Evolutionary conservation across 2,113 vertebrate species (phyloP).

Genomic region (Dasypus novemcinctus): DNA sequence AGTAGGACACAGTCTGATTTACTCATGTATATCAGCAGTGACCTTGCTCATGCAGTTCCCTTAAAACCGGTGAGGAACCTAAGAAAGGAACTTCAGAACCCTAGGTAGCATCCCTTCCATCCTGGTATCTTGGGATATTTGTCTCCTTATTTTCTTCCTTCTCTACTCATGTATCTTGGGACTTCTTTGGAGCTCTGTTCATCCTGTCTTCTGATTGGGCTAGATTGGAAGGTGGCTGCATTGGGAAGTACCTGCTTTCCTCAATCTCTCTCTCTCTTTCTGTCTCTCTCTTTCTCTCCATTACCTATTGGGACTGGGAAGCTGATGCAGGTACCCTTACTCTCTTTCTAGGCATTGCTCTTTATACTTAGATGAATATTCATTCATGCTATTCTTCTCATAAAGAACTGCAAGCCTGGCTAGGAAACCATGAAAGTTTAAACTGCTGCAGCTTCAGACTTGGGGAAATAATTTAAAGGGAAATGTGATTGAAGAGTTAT

Average conservation of each 20-base stretch:
- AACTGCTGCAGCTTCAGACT: neutral
- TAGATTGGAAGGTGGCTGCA: too few species aligned
- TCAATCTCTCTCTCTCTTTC: neutral
- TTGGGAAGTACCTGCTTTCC: neutral
- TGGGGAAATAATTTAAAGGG: conserved; percentile 24
- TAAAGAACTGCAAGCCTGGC: neutral
- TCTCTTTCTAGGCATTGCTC: neutral
- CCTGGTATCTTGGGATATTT: neutral
- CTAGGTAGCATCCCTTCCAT: neutral
- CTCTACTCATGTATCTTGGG: neutral
- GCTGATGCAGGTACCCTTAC: rapidly evolving
- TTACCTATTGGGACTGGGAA: neutral
- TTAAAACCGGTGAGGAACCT: neutral
- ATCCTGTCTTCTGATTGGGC: neutral
- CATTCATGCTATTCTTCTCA: neutral
- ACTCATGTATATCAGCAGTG: neutral
- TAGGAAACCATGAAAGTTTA: neutral
- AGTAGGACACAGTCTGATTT: neutral
- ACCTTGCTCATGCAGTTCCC: neutral
- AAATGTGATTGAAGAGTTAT: neutral
- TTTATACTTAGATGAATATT: neutral
- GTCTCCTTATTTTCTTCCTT: neutral
- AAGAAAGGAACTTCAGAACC: neutral
- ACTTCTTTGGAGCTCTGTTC: neutral
- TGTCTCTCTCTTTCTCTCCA: neutral